phyloP scores from a whole-genome alignment of 2,888 invertebrate genomes.

The Nephrocerus scutellatus region DNA sequence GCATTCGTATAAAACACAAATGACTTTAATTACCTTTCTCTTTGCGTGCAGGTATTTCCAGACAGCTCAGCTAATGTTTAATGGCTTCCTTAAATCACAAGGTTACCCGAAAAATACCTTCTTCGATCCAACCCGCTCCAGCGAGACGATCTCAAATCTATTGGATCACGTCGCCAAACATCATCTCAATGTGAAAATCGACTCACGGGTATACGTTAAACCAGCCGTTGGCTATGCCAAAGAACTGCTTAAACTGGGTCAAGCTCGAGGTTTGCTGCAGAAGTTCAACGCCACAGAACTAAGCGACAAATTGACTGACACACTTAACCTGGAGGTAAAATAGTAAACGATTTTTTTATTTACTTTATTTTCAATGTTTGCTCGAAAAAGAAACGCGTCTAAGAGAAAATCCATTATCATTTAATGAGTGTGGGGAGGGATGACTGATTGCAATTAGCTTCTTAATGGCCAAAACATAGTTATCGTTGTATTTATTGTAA shows the following conservation, averaged over 20 bases:
- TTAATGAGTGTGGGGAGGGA: background rate
- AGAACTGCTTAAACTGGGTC: slow-evolving; percentile 65
- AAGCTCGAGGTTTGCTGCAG: slow-evolving; percentile 59
- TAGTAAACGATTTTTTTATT: slow-evolving; percentile 7
- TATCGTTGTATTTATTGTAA: too few relatives aligned
- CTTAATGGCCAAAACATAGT: too few relatives aligned
- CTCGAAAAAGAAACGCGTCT: background rate
- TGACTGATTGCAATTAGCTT: background rate
- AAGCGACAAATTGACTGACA: slow-evolving; percentile 69
- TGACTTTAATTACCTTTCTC: slow-evolving; percentile 15
- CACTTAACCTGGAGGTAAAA: slow-evolving; percentile 65
- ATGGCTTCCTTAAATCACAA: slow-evolving; percentile 67
- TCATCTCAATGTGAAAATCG: slow-evolving; percentile 63
- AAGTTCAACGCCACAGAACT: slow-evolving; percentile 63
- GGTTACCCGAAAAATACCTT: slow-evolving; percentile 65
- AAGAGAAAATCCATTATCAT: background rate
- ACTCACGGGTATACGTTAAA: slow-evolving; percentile 66
- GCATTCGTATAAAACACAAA: slow-evolving; percentile 2
- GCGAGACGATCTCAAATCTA: slow-evolving; percentile 63
- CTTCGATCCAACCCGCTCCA: slow-evolving; percentile 62
- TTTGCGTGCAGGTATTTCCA: slow-evolving; percentile 56
- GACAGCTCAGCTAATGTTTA: slow-evolving; percentile 63
- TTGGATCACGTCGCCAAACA: slow-evolving; percentile 62
- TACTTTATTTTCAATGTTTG: too few relatives aligned
- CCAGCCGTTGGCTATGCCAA: slow-evolving; percentile 66